A percentile compares a stretch with the other conserved stretches of the same genome.
These are phyloP conservation scores for Papilio dardanus DNA, from an alignment of 1,140 invertebrate genomes.

Conservation along the genomic window DNA sequence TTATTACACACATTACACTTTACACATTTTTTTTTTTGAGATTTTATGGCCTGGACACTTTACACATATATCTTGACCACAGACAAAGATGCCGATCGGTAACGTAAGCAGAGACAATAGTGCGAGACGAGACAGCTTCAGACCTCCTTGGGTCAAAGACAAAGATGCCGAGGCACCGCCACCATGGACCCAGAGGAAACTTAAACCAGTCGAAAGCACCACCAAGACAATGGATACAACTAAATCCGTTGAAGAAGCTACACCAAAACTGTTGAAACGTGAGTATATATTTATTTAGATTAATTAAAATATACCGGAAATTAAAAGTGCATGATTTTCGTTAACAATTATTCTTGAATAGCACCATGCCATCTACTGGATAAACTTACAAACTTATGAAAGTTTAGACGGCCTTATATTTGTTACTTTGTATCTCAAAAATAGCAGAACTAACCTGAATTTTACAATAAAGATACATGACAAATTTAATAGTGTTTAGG, in stretches of 20 bases:
- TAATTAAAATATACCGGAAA: too few relatives aligned
- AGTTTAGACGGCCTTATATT: too few relatives aligned
- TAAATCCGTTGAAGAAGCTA: slow-evolving; percentile 67
- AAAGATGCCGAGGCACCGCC: slow-evolving; percentile 80
- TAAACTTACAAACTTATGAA: neutral
- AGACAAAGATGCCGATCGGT: slow-evolving; percentile 73
- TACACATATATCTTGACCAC: slow-evolving; percentile 45
- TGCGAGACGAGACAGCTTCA: slow-evolving; percentile 83
- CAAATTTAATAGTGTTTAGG: too few relatives aligned
- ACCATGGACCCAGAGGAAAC: slow-evolving; percentile 84
- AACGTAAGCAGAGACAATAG: slow-evolving; percentile 66
- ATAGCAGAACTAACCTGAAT: too few relatives aligned
- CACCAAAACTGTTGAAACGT: slow-evolving; percentile 70
- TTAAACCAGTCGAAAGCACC: slow-evolving; percentile 75
- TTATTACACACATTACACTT: slow-evolving; percentile 36
- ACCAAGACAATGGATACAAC: slow-evolving; percentile 48
- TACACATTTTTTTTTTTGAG: too few relatives aligned
- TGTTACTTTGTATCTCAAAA: too few relatives aligned
- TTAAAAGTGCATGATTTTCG: too few relatives aligned
- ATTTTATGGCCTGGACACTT: too few relatives aligned
- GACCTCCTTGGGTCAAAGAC: slow-evolving; percentile 92
- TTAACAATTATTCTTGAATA: neutral
- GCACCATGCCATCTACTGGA: neutral
- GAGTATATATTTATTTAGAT: slow-evolving; percentile 45
- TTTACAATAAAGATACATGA: too few relatives aligned